A percentile compares a stretch with the other conserved stretches of the same genome.
phyloP scores from a whole-genome alignment of 92 coral and sea anemone genomes.

The Zoanthus solanderi region DNA sequence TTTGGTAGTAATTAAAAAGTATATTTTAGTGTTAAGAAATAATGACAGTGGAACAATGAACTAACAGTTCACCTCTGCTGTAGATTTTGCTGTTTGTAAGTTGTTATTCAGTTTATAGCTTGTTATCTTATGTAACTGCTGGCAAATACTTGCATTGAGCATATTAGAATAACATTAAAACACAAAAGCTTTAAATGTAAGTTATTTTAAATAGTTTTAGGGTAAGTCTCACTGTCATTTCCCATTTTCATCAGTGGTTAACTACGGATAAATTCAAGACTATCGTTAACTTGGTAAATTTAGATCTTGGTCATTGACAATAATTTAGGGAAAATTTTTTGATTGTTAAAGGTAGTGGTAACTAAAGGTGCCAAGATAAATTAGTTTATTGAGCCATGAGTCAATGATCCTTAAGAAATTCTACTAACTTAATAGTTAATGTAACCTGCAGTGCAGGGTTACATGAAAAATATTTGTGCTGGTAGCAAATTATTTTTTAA shows the following conservation, averaged over 20 bases:
- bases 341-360: background rate
- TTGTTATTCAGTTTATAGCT: background rate
- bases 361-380: background rate
- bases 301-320: too few species aligned
- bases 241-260: too few species aligned
- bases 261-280: too few species aligned
- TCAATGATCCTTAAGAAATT: background rate
- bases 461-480: conserved; percentile 23
- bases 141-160: conserved; percentile 8
- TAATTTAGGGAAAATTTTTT: too few species aligned
- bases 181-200: background rate
- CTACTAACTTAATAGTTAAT: background rate
- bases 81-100: background rate
- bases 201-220: background rate
- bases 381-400: background rate
- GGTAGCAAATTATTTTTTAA: conserved; percentile 25
- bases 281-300: too few species aligned
- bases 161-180: background rate
- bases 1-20: background rate
- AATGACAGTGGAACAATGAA: background rate
- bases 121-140: background rate
- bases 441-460: conserved; percentile 32
- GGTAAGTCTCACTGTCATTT: background rate
- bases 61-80: background rate
- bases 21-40: background rate